Evolutionary conservation across 1,140 invertebrate genomes (phyloP), one percentile per base, ranked within the genome.

Genomic region (Scaptomyza montana): DNA sequence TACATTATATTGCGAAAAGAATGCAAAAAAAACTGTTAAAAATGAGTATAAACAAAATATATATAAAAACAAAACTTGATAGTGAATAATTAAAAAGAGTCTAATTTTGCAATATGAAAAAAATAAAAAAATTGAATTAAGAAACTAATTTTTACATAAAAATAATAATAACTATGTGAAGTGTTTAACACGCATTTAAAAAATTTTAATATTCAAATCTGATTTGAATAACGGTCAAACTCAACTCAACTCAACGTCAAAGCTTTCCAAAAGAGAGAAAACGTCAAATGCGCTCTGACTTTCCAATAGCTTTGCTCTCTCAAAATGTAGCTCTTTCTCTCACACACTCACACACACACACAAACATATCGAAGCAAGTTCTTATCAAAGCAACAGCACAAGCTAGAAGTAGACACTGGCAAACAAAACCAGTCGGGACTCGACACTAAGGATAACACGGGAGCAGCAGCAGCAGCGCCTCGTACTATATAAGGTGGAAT

Each of bases 401-500:
- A 74, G 77, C 84, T 89, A 84, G 84, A 89, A 87, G 68, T 64
- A 55, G 46, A 25, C 21, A 25, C 21, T 25, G 21, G 21, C 21
- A 71, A 73, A 41, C 66, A 72, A 46, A 54, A 25, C 33, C 63
- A 76, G 33, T 65, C 69, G 63, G 84, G 70, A 89, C 67, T 77
- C 84, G 80, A 73, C 39, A 69, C 53, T 57, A 80, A 80, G 79
- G 79, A 89, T 86, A 82, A 65, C 66, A 82, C 80, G 46, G 75
- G 60, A 73, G 67, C 66, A 61, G 67, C 46, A 67, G 19, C 60
- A 64, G 43, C 61, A 57, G 33, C 28, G 43, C 41, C 36, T 50
- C 28, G 61, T 56, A 59, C 50, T 71, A 84, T 89, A 89, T 80
- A 89, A 89, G 84, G 84, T 89, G 85, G 84, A 89, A 77, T 68